Conservation (phyloP, 1,140 invertebrate genomes). For the roundworm (Caenorhabditis elegans) region DNA sequence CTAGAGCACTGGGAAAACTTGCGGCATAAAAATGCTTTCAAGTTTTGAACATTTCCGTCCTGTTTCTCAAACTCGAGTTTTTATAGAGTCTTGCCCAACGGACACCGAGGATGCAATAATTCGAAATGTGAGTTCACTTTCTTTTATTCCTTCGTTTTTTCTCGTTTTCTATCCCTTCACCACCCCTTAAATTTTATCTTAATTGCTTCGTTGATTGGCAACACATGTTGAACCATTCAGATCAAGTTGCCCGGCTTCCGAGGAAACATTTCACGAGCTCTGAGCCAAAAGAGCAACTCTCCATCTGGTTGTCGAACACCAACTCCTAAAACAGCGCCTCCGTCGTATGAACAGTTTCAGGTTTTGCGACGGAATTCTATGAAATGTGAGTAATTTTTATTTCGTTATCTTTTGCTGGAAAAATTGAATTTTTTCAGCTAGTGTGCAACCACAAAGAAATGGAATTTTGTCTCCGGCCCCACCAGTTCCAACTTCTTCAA, state of each 20-base stretch:
- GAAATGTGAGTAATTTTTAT: not conserved
- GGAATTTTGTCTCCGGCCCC: not conserved
- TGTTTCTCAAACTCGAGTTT: not conserved
- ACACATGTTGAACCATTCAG: slow-evolving; percentile 10
- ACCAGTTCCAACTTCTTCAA: not conserved
- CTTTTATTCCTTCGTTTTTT: not conserved
- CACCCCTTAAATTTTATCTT: slow-evolving; percentile 1
- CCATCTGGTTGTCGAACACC: slow-evolving; percentile 14
- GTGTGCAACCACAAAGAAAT: not conserved
- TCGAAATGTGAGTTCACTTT: slow-evolving; percentile 18
- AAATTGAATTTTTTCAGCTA: not conserved
- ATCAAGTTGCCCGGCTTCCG: slow-evolving; percentile 18
- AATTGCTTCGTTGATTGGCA: slow-evolving; percentile 7
- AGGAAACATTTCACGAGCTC: slow-evolving; percentile 8
- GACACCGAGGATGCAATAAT: not conserved
- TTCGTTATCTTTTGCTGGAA: too few species aligned
- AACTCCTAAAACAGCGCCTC: not conserved
- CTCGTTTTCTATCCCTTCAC: not conserved
- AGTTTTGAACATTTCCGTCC: not conserved
- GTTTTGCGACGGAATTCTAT: not conserved
- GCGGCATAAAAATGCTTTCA: not conserved
- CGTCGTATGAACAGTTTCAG: slow-evolving; percentile 20
- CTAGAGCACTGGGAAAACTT: not conserved
- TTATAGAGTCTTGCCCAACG: not conserved
- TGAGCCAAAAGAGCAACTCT: slow-evolving; percentile 10